Conservation (phyloP, 2,888 invertebrate genomes). For the Melipona bicolor region DNA sequence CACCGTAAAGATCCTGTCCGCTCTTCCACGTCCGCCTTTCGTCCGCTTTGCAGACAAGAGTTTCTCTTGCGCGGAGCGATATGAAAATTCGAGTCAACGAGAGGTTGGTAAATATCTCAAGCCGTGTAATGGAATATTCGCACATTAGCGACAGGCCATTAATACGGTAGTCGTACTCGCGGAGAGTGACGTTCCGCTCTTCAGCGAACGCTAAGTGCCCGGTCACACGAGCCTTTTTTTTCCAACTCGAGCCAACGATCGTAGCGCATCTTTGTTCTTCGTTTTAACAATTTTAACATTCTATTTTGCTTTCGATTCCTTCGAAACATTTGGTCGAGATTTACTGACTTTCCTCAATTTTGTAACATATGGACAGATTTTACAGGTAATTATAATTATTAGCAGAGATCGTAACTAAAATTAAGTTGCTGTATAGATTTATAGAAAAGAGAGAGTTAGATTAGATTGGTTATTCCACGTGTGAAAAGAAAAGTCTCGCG, state of each 20-base stretch:
- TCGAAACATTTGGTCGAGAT: no score
- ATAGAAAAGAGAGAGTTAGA: no score
- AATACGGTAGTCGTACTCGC: conserved; percentile 37
- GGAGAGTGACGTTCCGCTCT: conserved; percentile 45
- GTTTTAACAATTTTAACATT: no score
- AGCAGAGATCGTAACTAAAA: no score
- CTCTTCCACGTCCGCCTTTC: background rate
- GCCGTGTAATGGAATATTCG: conserved; percentile 55
- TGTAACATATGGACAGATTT: no score
- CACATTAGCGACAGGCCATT: conserved; percentile 60
- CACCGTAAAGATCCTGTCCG: background rate
- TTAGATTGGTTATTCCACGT: no score
- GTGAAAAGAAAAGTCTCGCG: background rate
- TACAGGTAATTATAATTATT: no score
- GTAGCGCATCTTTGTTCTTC: no score
- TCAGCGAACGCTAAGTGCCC: conserved; percentile 36
- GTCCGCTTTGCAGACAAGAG: conserved; percentile 3
- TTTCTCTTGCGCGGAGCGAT: conserved; percentile 10
- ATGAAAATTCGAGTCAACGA: conserved; percentile 42
- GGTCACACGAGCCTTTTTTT: background rate
- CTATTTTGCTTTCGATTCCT: no score
- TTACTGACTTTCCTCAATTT: no score
- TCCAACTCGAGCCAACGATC: no score
- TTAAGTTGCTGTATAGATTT: no score
- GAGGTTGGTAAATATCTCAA: conserved; percentile 54